These are phyloP conservation scores for Danaus plexippus DNA, from an alignment of 1,140 invertebrate genomes.

Conservation along the genomic window DNA sequence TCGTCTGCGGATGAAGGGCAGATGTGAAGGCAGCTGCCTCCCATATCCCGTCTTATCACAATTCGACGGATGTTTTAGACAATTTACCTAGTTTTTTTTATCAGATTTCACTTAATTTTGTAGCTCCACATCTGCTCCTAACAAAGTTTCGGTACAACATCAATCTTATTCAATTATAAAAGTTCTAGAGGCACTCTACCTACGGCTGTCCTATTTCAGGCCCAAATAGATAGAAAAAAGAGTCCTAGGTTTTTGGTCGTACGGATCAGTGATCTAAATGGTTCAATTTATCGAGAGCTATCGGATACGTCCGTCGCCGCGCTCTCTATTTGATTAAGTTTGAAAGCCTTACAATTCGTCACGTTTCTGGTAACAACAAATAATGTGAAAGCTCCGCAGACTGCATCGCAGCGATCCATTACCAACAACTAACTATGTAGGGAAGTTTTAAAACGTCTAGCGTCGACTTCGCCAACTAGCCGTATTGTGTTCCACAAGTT, in stretches of 20 bases:
- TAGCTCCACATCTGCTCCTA: too few species aligned
- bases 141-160: too few species aligned
- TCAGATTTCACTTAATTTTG: neutral
- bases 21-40: slow-evolving; percentile 57
- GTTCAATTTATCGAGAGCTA: slow-evolving; percentile 4
- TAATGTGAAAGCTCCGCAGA: slow-evolving; percentile 21
- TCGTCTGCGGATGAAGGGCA: slow-evolving; percentile 35
- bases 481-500: slow-evolving; percentile 36
- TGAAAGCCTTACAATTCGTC: slow-evolving; percentile 29
- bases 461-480: slow-evolving; percentile 37
- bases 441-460: slow-evolving; percentile 43
- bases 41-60: slow-evolving; percentile 49
- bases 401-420: slow-evolving; percentile 23
- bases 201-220: too few species aligned
- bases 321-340: slow-evolving; percentile 21
- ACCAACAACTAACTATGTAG: slow-evolving; percentile 17
- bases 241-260: too few species aligned
- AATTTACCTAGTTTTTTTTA: slow-evolving; percentile 35
- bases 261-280: too few species aligned
- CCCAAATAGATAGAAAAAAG: too few species aligned
- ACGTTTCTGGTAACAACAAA: slow-evolving; percentile 25
- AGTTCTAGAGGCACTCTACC: too few species aligned
- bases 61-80: slow-evolving; percentile 39
- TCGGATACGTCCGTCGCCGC: slow-evolving; percentile 1
- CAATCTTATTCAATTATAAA: too few species aligned